A percentile compares a stretch with the other conserved stretches of the same genome.
Evolutionary conservation across 2,888 invertebrate genomes (phyloP).

Genomic region (Perizoma affinitatum): DNA sequence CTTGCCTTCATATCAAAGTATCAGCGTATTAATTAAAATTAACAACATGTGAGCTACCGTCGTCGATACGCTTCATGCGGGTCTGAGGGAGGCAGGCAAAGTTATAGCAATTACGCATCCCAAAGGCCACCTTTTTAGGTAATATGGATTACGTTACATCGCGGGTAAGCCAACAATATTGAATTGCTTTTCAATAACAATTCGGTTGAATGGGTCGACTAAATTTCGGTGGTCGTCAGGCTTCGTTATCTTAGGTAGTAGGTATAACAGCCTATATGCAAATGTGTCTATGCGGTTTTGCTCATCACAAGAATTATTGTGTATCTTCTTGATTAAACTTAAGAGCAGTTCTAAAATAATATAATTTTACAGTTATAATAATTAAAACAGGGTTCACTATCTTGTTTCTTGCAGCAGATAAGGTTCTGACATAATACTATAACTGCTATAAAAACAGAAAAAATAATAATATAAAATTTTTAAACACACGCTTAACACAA

Average conservation of each 20-base stretch:
- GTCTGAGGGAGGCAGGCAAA: constrained; percentile 8
- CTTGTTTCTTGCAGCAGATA: too few relatives aligned
- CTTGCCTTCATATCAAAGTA: constrained; percentile 1
- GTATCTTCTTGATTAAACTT: too few relatives aligned
- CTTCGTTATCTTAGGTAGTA: constrained; percentile 11
- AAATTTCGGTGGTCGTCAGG: constrained; percentile 16
- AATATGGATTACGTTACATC: constrained; percentile 15
- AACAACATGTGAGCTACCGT: constrained; percentile 32
- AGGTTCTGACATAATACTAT: too few relatives aligned
- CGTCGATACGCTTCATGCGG: constrained; percentile 9
- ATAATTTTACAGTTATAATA: too few relatives aligned
- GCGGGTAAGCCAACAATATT: constrained; percentile 14
- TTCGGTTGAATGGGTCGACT: constrained; percentile 15
- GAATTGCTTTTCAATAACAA: constrained; percentile 29
- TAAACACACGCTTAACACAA: neutral
- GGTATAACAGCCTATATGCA: constrained; percentile 9
- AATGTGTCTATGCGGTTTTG: constrained; percentile 5
- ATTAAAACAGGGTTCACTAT: too few relatives aligned
- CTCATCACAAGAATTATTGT: constrained; percentile 4
- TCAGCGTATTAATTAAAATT: constrained; percentile 26
- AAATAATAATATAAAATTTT: neutral
- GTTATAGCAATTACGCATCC: constrained; percentile 25
- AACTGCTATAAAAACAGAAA: too few relatives aligned
- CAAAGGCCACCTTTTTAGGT: constrained; percentile 21
- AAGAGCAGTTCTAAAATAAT: too few relatives aligned